A percentile compares a stretch with the other conserved stretches of the same genome.
Evolutionary conservation across 2,113 vertebrate species (phyloP).

Genomic region (Gila orcuttii): DNA sequence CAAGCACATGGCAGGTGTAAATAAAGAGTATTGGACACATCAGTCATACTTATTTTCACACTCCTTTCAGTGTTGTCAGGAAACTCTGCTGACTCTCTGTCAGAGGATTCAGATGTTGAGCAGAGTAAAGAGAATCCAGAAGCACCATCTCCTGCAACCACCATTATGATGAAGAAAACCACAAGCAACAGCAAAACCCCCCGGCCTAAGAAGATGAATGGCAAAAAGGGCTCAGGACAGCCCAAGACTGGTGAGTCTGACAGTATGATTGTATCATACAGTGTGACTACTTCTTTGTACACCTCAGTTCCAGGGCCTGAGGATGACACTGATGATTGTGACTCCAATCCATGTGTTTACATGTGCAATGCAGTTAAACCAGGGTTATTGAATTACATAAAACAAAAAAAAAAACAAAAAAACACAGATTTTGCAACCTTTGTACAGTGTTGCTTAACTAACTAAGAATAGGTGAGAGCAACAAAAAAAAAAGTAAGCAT

Average conservation of each 20-base stretch:
- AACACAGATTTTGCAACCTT: not conserved
- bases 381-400: not conserved
- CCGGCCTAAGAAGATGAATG: constrained; percentile 74
- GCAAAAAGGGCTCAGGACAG: constrained; percentile 73
- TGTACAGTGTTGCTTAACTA: not conserved
- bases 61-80: constrained; percentile 76
- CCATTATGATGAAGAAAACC: constrained; percentile 71
- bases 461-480: not conserved
- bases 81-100: constrained; percentile 79
- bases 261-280: not conserved
- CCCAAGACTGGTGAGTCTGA: constrained; percentile 60
- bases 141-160: constrained; percentile 57
- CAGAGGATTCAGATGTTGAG: constrained; percentile 77
- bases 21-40: not conserved
- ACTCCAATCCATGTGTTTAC: not conserved
- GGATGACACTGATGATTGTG: not conserved
- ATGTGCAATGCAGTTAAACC: not conserved
- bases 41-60: not conserved
- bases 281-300: not conserved
- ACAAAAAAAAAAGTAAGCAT: too few species aligned
- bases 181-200: constrained; percentile 70
- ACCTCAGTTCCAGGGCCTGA: not conserved
- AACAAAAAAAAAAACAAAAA: not conserved
- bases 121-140: constrained; percentile 69
- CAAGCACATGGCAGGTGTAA: not conserved